These are phyloP conservation scores for Sussaba pulchella DNA, from an alignment of 2,888 invertebrate genomes.

Conservation along the genomic window DNA sequence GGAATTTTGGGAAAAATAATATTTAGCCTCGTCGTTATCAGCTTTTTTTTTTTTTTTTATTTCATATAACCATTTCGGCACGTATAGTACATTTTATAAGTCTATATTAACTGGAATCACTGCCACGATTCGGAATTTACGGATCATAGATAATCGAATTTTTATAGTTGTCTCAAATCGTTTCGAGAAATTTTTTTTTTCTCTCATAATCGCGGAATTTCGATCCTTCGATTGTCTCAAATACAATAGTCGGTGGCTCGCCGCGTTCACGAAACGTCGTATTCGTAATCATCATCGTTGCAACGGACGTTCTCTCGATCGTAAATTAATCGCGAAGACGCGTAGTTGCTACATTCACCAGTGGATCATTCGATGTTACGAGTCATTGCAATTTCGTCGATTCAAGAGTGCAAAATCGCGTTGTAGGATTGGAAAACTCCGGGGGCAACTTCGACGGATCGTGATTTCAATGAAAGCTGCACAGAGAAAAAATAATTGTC, in stretches of 20 bases:
- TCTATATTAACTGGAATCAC: conserved; percentile 55
- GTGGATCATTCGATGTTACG: conserved; percentile 31
- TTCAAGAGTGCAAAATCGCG: conserved; percentile 88
- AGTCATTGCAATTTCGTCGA: conserved; percentile 46
- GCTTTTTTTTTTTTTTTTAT: conserved; percentile 46
- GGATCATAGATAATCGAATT: conserved; percentile 43
- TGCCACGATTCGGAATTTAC: conserved; percentile 47
- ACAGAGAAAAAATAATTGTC: conserved; percentile 75
- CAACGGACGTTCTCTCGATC: not conserved
- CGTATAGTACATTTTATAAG: conserved; percentile 61
- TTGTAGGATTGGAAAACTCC: conserved; percentile 97
- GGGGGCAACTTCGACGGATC: conserved; percentile 96
- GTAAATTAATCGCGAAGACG: conserved; percentile 4
- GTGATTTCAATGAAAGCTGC: conserved; percentile 93
- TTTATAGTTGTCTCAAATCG: conserved; percentile 18
- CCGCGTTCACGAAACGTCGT: conserved; percentile 9
- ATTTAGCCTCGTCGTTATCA: not conserved
- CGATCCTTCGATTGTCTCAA: conserved; percentile 8
- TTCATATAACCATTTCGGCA: conserved; percentile 49
- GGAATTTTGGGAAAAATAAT: not conserved
- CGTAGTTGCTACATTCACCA: conserved; percentile 21
- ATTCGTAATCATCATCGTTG: conserved; percentile 7
- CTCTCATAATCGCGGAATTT: conserved; percentile 3
- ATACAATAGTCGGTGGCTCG: not conserved
- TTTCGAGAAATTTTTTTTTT: conserved; percentile 29